These are phyloP conservation scores for Numenius arquata DNA, from an alignment of 2,113 vertebrate genomes.

Conservation along the genomic window DNA sequence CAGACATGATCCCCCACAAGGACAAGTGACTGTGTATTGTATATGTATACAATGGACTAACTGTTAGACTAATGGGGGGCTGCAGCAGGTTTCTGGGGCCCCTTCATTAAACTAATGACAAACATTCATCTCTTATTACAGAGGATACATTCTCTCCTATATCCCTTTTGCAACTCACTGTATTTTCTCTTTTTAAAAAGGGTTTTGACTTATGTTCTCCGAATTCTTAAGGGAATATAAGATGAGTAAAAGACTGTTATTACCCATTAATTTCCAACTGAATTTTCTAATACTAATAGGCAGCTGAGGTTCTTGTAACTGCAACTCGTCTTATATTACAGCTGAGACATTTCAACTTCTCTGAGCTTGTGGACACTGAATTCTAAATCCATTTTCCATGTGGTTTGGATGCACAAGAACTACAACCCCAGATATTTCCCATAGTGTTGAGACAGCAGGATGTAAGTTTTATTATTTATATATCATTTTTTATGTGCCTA, in stretches of 20 bases:
- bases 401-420: neutral
- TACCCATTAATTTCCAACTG: neutral
- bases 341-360: neutral
- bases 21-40: constrained; percentile 1
- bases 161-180: neutral
- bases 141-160: neutral
- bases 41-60: constrained; percentile 12
- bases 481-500: neutral
- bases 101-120: constrained; percentile 35
- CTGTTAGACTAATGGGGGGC: constrained; percentile 39
- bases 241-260: neutral
- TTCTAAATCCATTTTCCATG: neutral
- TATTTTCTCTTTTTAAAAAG: neutral
- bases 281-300: neutral
- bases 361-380: neutral
- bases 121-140: constrained; percentile 49
- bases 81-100: constrained; percentile 21
- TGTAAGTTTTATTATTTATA: neutral
- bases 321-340: neutral
- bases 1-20: neutral
- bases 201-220: neutral
- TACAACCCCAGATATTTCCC: neutral
- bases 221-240: neutral
- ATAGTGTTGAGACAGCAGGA: neutral
- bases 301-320: neutral